phyloP scores from a whole-genome alignment of 2,797 vertebrate genomes.

The Gymnothorax javanicus region DNA sequence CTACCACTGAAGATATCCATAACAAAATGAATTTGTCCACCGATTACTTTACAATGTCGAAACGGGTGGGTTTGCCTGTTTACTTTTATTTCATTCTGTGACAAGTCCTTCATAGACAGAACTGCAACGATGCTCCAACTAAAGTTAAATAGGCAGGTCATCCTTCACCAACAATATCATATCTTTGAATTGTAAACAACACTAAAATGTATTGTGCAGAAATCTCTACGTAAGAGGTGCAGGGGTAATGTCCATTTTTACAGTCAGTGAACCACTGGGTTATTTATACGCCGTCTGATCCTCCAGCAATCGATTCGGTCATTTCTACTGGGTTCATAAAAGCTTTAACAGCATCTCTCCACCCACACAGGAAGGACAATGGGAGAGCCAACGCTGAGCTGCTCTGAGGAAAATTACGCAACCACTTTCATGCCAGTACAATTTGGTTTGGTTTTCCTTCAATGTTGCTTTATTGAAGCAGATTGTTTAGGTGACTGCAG shows the following conservation, averaged over 20 bases:
- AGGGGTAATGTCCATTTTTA: background rate
- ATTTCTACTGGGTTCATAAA: background rate
- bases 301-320: background rate
- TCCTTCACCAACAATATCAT: background rate
- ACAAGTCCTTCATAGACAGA: slow-evolving; percentile 4
- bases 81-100: background rate
- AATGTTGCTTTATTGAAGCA: background rate
- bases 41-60: background rate
- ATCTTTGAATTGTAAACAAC: background rate
- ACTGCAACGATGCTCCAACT: background rate
- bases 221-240: background rate
- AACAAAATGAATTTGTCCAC: background rate
- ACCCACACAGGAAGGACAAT: background rate
- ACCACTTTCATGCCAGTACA: background rate
- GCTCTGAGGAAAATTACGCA: slow-evolving; percentile 11
- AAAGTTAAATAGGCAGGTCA: background rate
- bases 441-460: background rate
- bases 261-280: background rate
- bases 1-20: background rate
- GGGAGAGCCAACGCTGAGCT: background rate
- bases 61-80: background rate
- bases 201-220: background rate
- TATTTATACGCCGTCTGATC: background rate
- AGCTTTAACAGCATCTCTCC: background rate
- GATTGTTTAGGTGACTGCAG: background rate